phyloP scores from a whole-genome alignment of 2,797 vertebrate genomes.

The Falco columbarius region DNA sequence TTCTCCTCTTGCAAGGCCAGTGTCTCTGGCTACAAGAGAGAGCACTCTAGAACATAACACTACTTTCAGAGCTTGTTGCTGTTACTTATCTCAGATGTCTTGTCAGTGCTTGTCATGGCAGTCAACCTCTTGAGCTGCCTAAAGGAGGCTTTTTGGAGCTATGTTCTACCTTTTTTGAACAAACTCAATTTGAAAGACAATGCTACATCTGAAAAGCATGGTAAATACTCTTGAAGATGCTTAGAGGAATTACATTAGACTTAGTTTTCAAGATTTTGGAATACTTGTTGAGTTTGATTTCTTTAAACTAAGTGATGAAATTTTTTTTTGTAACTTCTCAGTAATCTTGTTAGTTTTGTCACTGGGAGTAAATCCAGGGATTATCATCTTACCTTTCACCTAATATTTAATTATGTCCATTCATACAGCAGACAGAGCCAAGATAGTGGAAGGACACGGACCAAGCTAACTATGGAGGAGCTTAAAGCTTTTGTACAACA shows the following conservation, averaged over 20 bases:
- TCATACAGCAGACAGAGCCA: constrained; percentile 82
- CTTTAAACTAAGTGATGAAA: background rate
- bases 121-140: background rate
- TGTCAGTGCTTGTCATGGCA: background rate
- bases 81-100: background rate
- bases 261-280: background rate
- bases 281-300: background rate
- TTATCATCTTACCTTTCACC: background rate
- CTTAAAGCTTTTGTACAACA: constrained; percentile 97
- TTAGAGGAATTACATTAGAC: background rate
- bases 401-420: background rate
- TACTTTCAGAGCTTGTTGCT: background rate
- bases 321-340: background rate
- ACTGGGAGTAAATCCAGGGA: background rate
- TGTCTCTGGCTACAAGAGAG: background rate
- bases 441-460: constrained; percentile 88
- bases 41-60: background rate
- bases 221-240: background rate
- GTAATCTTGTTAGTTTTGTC: background rate
- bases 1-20: background rate
- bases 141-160: background rate
- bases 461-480: constrained; percentile 95
- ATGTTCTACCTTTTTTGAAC: background rate
- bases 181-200: background rate
- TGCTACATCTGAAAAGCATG: background rate